A percentile compares a stretch with the other conserved stretches of the same genome.
phyloP scores from a whole-genome alignment of 2,797 vertebrate species.

The Amniataba percoides region DNA sequence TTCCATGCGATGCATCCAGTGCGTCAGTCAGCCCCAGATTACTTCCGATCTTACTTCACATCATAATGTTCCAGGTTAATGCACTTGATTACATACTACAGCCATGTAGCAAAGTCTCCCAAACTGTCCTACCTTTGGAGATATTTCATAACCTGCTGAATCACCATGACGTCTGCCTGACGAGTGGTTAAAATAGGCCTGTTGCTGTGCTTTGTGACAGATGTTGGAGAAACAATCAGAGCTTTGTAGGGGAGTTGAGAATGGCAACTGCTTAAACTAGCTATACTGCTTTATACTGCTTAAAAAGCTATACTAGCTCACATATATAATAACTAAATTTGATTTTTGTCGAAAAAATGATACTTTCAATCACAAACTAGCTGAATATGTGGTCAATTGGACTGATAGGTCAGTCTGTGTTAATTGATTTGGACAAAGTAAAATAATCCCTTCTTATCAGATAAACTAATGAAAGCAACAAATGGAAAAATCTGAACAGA shows the following conservation, averaged over 20 bases:
- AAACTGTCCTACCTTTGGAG: not conserved
- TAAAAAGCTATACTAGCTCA: not conserved
- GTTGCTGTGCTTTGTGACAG: not conserved
- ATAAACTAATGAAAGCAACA: not conserved
- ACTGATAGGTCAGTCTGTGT: too few species aligned
- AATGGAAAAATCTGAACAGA: too few species aligned
- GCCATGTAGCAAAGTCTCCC: not conserved
- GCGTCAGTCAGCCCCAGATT: not conserved
- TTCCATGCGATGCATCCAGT: not conserved
- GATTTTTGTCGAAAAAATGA: too few species aligned
- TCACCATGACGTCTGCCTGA: not conserved
- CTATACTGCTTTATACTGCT: too few species aligned
- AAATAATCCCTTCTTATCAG: not conserved
- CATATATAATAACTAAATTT: too few species aligned
- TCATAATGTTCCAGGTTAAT: not conserved
- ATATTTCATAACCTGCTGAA: not conserved
- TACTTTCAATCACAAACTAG: too few species aligned
- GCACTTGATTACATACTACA: not conserved
- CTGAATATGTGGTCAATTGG: not conserved
- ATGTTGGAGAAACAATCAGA: not conserved
- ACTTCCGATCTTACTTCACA: constrained; percentile 2
- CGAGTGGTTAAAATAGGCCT: not conserved
- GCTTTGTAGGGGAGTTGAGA: not conserved
- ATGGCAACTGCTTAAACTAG: too few species aligned
- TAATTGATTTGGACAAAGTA: too few species aligned